Evolutionary conservation across 2,888 invertebrate species (phyloP).

Genomic region (Agriopis leucophaearia): DNA sequence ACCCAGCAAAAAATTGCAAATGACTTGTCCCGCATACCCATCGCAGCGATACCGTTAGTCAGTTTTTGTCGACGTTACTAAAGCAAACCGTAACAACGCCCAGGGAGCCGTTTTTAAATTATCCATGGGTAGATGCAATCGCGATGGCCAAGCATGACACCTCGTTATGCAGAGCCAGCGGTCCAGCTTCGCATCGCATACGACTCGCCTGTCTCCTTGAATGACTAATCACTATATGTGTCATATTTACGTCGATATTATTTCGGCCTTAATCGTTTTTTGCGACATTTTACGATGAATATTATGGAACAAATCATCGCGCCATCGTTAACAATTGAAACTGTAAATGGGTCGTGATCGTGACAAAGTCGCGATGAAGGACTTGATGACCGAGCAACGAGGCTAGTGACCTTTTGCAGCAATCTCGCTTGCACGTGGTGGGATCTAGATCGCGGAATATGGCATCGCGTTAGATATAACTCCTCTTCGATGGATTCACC

Average conservation of each 20-base stretch:
- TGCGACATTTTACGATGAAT: constrained; percentile 47
- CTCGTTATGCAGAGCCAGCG: constrained; percentile 60
- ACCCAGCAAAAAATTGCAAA: constrained; percentile 54
- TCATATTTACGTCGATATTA: constrained; percentile 53
- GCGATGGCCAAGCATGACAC: constrained; percentile 57
- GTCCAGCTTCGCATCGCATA: constrained; percentile 45
- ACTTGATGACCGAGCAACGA: constrained; percentile 74
- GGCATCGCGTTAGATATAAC: constrained; percentile 28
- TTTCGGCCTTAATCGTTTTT: constrained; percentile 67
- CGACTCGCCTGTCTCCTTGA: constrained; percentile 59
- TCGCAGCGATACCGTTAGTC: constrained; percentile 64
- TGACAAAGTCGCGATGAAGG: constrained; percentile 73
- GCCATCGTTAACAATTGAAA: constrained; percentile 69
- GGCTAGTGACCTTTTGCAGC: constrained; percentile 77
- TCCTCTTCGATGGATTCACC: constrained; percentile 14
- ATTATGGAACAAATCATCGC: constrained; percentile 50
- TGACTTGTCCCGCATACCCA: constrained; percentile 50
- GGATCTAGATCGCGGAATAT: constrained; percentile 60
- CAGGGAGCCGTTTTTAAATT: constrained; percentile 65
- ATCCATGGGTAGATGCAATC: constrained; percentile 56
- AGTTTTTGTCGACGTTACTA: constrained; percentile 60
- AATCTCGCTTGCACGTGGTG: constrained; percentile 67
- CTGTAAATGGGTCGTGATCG: constrained; percentile 83
- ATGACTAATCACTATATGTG: constrained; percentile 54
- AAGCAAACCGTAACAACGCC: constrained; percentile 56